These are phyloP conservation scores for Drosophila tropicalis DNA, from an alignment of 1,140 invertebrate species.

Conservation along the genomic window DNA sequence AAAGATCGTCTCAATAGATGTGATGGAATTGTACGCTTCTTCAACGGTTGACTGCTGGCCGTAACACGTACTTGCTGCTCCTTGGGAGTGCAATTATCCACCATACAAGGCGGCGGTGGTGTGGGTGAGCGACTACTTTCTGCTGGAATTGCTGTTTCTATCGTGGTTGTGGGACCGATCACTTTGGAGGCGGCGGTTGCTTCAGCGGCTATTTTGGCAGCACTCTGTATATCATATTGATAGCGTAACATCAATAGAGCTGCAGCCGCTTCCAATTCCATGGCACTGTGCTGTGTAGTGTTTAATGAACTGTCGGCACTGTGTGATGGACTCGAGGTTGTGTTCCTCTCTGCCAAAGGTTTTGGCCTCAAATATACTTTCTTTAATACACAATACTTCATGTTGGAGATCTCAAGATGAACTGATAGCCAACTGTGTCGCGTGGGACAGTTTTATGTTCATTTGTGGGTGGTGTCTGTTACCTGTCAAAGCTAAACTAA, in stretches of 20 bases:
- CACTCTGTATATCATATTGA: constrained; percentile 43
- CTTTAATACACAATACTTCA: constrained; percentile 10
- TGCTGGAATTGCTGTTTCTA: not conserved
- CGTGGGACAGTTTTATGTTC: constrained; percentile 17
- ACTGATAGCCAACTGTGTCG: constrained; percentile 24
- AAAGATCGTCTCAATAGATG: constrained; percentile 43
- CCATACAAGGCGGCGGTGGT: constrained; percentile 11
- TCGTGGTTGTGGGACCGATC: not conserved
- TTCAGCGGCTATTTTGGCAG: constrained; percentile 15
- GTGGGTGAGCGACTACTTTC: constrained; percentile 16
- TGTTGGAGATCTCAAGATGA: not conserved
- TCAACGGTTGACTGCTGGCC: constrained; percentile 45
- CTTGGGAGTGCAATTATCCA: constrained; percentile 54
- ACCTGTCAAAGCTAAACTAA: constrained; percentile 4
- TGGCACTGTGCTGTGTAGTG: constrained; percentile 18
- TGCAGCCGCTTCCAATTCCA: constrained; percentile 64
- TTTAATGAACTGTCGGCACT: not conserved
- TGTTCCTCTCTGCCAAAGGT: not conserved
- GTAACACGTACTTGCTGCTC: constrained; percentile 39
- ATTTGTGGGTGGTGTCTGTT: constrained; percentile 26
- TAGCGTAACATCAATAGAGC: constrained; percentile 67
- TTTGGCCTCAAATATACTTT: not conserved
- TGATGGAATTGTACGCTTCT: constrained; percentile 58
- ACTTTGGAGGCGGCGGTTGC: constrained; percentile 16
- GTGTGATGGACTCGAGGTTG: not conserved